Percentiles rank a stretch among this genome's conserved stretches.
Evolutionary conservation across 2,797 vertebrate species (phyloP).

Genomic region (Picus viridis): DNA sequence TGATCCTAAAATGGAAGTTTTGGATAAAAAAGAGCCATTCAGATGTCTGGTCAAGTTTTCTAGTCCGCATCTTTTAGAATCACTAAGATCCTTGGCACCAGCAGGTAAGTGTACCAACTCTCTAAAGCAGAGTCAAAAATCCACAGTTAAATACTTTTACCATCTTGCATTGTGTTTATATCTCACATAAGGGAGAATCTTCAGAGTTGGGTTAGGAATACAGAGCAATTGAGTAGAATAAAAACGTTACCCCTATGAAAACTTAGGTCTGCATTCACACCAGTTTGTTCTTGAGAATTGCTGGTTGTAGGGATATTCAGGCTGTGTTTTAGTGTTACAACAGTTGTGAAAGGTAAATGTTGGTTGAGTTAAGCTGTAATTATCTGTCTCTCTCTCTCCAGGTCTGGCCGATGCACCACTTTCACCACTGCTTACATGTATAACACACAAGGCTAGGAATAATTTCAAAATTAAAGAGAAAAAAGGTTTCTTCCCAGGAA

Average conservation of each 20-base stretch:
- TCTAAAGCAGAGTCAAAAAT: neutral
- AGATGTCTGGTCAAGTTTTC: constrained; percentile 89
- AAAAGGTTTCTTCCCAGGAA: constrained; percentile 47
- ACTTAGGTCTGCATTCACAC: neutral
- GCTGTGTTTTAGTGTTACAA: neutral
- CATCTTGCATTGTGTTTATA: neutral
- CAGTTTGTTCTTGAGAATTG: neutral
- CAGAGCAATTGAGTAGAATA: neutral
- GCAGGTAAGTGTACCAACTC: constrained; percentile 79
- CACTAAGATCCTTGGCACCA: constrained; percentile 85
- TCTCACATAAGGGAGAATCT: neutral
- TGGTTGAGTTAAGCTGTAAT: neutral
- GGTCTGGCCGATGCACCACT: constrained; percentile 91
- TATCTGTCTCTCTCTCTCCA: constrained; percentile 70
- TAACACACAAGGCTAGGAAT: constrained; percentile 90
- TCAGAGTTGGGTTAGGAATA: neutral
- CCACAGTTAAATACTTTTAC: neutral
- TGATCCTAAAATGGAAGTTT: constrained; percentile 71
- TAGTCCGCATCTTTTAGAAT: constrained; percentile 90
- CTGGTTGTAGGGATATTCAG: neutral
- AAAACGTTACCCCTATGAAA: neutral
- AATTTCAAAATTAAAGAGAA: constrained; percentile 92
- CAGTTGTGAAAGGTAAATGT: neutral
- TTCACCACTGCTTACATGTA: constrained; percentile 90
- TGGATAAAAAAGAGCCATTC: constrained; percentile 84